Conservation (phyloP, 2,113 vertebrate species). For the Pelusios castaneus region DNA sequence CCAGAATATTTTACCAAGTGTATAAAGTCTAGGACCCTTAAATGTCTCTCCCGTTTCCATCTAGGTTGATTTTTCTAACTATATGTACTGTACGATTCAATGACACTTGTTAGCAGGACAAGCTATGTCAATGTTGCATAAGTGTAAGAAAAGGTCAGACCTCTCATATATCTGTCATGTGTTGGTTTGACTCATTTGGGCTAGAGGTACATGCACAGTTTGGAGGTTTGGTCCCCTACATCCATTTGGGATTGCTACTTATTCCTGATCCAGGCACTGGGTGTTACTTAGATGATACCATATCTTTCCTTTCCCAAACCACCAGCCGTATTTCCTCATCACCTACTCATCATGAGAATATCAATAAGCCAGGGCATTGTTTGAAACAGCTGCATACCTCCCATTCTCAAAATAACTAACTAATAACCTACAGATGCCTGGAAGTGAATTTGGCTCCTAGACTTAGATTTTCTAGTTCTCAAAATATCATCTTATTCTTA, state of each 20-base stretch:
- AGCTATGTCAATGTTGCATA: not conserved
- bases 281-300: not conserved
- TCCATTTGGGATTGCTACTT: not conserved
- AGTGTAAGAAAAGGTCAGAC: not conserved
- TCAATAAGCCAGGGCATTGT: not conserved
- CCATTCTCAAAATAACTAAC: not conserved
- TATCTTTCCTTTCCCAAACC: not conserved
- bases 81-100: not conserved
- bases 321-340: not conserved
- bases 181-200: not conserved
- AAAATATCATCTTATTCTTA: not conserved
- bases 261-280: not conserved
- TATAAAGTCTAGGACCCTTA: not conserved
- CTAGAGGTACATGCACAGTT: not conserved
- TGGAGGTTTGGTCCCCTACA: not conserved
- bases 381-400: not conserved
- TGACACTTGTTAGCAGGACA: not conserved
- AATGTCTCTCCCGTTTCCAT: not conserved
- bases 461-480: not conserved
- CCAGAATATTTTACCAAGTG: not conserved
- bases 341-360: not conserved
- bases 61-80: not conserved
- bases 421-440: not conserved
- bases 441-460: not conserved
- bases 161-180: not conserved